Base-by-base conservation (phyloP, 2,797 vertebrate species). In the Tangara arthus region DNA sequence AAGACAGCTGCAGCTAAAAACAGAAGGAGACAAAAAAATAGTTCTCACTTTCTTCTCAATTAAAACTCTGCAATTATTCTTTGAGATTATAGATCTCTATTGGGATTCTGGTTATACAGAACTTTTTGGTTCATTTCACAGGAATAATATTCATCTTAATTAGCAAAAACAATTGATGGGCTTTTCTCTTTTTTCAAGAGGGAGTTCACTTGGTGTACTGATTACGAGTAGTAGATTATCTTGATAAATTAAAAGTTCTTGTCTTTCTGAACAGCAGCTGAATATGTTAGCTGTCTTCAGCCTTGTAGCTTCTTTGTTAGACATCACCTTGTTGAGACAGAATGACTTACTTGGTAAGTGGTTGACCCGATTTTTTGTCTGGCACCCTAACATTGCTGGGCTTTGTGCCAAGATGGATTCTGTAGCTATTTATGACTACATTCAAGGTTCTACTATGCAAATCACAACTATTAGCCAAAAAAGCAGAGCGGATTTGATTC, bases 1-100 rank as follows among this genome's bases (percentile, higher is more conserved):
- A 96, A 96, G 94, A 97, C 97, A 96, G 96, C 96, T 90, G 78
- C 88, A 96, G 97, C 97, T 97, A 96, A 98, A 97, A 96, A 97
- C 97, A 97, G 96, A 97, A 97, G 97, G 97, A 97, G 95, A 97
- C 95, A 97, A 98, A 98, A 98, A 98, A 98, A 92, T n/a, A 89
- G 59, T 92, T 96, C 89, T 96, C 59, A 79, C 73, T 98, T 98
- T 98, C 98, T 95, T 97, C 98, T 98, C 98, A 98, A 98, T 99
- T 99, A 99, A 99, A 99, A 98, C 97, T 97, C 97, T 94, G 97
- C 98, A 98, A 98, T 98, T 98, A 98, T 98, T 98, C 95, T 96
- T 97, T 97, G 97, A 98, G 98, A 98, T 98, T 99, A 98, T 98
- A 98, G 97, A 98, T 98, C 97, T 98, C 98, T 98, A 90, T 97